Conservation (phyloP, 2,797 vertebrate genomes). For the Rhynchonycteris naso region DNA sequence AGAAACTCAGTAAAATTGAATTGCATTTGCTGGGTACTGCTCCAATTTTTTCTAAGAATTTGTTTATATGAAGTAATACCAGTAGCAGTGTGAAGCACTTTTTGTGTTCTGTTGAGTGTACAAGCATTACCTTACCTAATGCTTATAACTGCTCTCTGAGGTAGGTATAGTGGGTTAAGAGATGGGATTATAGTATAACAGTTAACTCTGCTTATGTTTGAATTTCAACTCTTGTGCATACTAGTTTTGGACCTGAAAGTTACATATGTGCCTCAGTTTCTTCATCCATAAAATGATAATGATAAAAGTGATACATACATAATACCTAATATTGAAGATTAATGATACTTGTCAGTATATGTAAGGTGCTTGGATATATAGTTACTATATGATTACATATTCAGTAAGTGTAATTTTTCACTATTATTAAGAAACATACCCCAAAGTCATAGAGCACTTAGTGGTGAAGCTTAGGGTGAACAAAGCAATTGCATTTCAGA, state of each 20-base stretch:
- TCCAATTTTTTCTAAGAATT: neutral
- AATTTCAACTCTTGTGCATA: slow-evolving; percentile 11
- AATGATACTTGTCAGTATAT: neutral
- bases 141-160: neutral
- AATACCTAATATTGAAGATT: neutral
- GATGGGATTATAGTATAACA: neutral
- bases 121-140: slow-evolving; percentile 2
- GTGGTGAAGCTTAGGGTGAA: neutral
- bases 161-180: neutral
- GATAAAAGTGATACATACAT: neutral
- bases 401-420: slow-evolving; percentile 19
- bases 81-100: neutral
- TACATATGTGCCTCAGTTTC: neutral
- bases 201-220: slow-evolving; percentile 5
- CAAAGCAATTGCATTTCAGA: neutral
- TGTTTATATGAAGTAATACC: slow-evolving; percentile 10
- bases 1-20: neutral
- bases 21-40: neutral
- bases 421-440: slow-evolving; percentile 2
- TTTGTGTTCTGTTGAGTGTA: neutral
- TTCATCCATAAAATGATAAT: neutral
- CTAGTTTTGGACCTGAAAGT: slow-evolving; percentile 8
- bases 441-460: neutral
- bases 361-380: neutral
- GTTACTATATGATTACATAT: neutral